Evolutionary conservation across 1,140 invertebrate species (phyloP), one percentile per base, ranked within the genome.

Genomic region (Drosophila mauritiana): DNA sequence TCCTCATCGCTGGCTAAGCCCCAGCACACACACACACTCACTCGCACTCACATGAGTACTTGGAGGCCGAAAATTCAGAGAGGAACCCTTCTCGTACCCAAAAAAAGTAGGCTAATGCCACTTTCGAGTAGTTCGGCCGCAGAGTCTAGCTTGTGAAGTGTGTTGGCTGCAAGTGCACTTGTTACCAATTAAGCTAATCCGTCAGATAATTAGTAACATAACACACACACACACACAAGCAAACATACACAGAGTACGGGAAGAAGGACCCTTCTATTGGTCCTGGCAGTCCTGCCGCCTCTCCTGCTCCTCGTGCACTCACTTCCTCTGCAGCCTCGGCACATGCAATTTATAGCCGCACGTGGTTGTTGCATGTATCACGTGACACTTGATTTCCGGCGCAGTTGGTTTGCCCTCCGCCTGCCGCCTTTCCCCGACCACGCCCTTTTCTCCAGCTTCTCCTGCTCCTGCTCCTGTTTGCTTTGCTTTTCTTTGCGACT

Each of bases 201-300:
- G 83, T 89, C 83, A 89, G 83, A 88, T 88, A 89, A 88, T 88
- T 89, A 89, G 83, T 89, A 88, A 88, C 83, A 88, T 89, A 88
- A 89, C 84, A 88, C 83, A 88, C 75, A 83, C 64, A 62, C 49
- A 74, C 31, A 31, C 31, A 10, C 31, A 10, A 7, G 8, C 7
- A 31, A 7, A 51, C 34, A 78, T 42, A 61, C 45, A 42, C 36
- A 27, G 11, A 37, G 22, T 39, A 31, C 12, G 36, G 36, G 53
- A 37, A 59, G 75, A 43, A 34, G 69, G 63, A 40, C 58, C 59
- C 59, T 63, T 15, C 59, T 70, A 65, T 53, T 48, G 11, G 46
- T 48, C 46, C 77, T 73, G 61, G 7, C 31, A 65, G 52, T 46
- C 34, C 59, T 39, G 31, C 58, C 43, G 43, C 58, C 17, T 8